Evolutionary conservation across 2,113 vertebrate genomes (phyloP).

Genomic region (Haemorhous mexicanus): DNA sequence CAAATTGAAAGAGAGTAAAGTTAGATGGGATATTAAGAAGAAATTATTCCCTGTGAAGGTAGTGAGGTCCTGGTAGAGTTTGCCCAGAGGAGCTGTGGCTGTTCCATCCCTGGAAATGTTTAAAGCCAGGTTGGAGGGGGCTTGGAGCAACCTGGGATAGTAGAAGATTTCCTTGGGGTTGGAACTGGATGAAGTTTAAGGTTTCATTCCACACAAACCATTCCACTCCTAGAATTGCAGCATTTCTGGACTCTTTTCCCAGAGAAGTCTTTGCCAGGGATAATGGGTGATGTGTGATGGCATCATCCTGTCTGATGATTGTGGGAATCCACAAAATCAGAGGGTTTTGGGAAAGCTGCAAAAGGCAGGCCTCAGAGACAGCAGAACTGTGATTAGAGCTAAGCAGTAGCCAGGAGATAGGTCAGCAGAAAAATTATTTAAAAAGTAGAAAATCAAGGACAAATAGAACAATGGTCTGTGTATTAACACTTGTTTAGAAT

Average conservation of each 20-base stretch:
- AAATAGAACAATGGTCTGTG: too few species aligned
- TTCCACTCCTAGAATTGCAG: neutral
- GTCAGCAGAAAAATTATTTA: too few species aligned
- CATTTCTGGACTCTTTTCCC: neutral
- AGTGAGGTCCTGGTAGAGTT: neutral
- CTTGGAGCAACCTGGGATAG: neutral
- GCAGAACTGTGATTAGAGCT: too few species aligned
- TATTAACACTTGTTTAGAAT: too few species aligned
- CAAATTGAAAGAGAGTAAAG: neutral
- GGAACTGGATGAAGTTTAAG: neutral
- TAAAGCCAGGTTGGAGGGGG: fast-evolving
- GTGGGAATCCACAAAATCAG: too few species aligned
- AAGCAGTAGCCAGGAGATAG: too few species aligned
- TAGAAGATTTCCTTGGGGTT: neutral
- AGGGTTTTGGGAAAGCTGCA: too few species aligned
- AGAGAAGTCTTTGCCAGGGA: neutral
- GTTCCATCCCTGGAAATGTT: neutral
- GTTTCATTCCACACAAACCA: neutral
- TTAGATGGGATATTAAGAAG: neutral
- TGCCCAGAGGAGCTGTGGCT: neutral
- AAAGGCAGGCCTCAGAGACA: too few species aligned
- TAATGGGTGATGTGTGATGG: fast-evolving
- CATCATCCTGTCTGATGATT: neutral
- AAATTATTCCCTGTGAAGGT: neutral
- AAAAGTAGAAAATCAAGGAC: too few species aligned